Evolutionary conservation across 2,113 vertebrate species (phyloP).

Genomic region (Leptodactylus fuscus): DNA sequence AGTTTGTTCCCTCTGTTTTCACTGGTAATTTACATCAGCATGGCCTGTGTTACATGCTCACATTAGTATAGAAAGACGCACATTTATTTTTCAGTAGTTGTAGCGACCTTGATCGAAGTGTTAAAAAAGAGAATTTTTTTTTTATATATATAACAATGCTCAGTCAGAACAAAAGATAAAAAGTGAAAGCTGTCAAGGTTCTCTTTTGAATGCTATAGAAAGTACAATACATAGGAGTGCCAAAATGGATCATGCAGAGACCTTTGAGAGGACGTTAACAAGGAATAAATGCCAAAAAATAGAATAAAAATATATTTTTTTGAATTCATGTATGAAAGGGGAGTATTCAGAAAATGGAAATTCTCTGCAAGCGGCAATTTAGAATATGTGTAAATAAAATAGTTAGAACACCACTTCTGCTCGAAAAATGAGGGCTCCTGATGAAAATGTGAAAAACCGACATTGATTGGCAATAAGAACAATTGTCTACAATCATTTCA

Average conservation of each 20-base stretch:
- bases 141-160: constrained; percentile 1
- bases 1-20: background rate
- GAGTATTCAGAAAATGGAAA: constrained; percentile 26
- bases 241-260: constrained; percentile 34
- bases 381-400: constrained; percentile 33
- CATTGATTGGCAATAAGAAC: constrained; percentile 24
- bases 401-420: background rate
- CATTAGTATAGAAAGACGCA: constrained; percentile 10
- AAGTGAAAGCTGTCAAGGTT: constrained; percentile 55
- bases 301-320: constrained; percentile 28
- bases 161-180: constrained; percentile 39
- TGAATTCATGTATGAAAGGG: constrained; percentile 4
- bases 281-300: constrained; percentile 17
- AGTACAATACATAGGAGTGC: constrained; percentile 45
- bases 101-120: constrained; percentile 32
- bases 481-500: background rate
- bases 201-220: constrained; percentile 22
- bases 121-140: background rate
- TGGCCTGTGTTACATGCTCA: background rate
- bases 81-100: background rate
- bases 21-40: constrained; percentile 24
- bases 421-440: background rate
- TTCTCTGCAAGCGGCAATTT: constrained; percentile 38
- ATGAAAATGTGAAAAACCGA: constrained; percentile 13
- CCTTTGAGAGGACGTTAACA: constrained; percentile 34